Evolutionary conservation across 2,888 invertebrate species (phyloP), one percentile per base, ranked within the genome.

Genomic region (Lycaena phlaeas): DNA sequence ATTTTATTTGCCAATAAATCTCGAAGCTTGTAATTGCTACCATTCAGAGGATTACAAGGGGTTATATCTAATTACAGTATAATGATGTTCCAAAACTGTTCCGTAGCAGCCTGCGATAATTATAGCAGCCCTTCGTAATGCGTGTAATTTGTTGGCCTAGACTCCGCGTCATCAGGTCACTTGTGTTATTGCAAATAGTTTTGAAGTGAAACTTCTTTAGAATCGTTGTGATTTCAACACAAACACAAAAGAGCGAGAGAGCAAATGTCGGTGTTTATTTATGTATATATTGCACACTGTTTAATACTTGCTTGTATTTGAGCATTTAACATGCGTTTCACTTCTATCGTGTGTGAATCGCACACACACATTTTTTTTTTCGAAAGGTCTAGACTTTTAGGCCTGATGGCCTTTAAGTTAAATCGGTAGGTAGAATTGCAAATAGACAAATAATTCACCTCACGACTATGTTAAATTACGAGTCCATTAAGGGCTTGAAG

Each of bases 391-490:
- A n/a, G n/a, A n/a, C n/a, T n/a, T n/a, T n/a, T n/a, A n/a, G n/a
- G n/a, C n/a, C n/a, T n/a, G n/a, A n/a, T n/a, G n/a, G n/a, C n/a
- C n/a, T n/a, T n/a, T n/a, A n/a, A n/a, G n/a, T n/a, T n/a, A n/a
- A n/a, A n/a, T n/a, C n/a, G n/a, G n/a, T n/a, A n/a, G n/a, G n/a
- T n/a, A n/a, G n/a, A n/a, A 62, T 64, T 61, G 61, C 66, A 72
- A 79, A 77, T 77, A 73, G 73, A 66, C 73, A 64, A 75, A 76
- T 76, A 68, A 77, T 78, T 74, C 63, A 54, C 51, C 59, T 70
- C 22, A 5, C 22, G 22, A 2, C 22, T 7, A n/a, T n/a, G 7
- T 22, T 18, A 5, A 4, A 5, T 5, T 22, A 22, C 7, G 22
- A 7, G 9, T 5, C 2, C 4, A 5, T 22, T 18, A 3, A 22